A percentile compares a stretch with the other conserved stretches of the same genome.
Conservation (phyloP, 2,113 vertebrate genomes). For the Crotalus horridus region DNA sequence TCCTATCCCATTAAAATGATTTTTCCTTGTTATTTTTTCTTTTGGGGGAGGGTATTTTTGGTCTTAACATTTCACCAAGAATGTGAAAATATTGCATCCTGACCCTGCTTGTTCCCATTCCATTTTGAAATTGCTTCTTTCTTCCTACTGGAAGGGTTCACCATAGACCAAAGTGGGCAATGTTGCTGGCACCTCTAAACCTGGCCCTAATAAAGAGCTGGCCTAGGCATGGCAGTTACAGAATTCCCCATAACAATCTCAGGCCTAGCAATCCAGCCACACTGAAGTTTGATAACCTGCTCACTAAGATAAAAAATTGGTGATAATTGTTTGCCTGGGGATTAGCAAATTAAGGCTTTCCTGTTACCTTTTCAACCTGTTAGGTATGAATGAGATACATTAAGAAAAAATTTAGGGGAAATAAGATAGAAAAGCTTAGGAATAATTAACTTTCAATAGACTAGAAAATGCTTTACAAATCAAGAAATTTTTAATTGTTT, state of each 20-base stretch:
- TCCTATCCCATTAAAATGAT: not conserved
- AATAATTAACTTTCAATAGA: not conserved
- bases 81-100: not conserved
- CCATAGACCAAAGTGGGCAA: not conserved
- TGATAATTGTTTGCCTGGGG: conserved; percentile 25
- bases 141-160: not conserved
- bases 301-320: conserved; percentile 46
- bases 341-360: not conserved
- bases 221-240: conserved; percentile 6
- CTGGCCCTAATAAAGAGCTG: not conserved
- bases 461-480: not conserved
- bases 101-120: not conserved
- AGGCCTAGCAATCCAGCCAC: not conserved
- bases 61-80: not conserved
- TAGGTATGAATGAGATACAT: not conserved
- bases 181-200: not conserved
- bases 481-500: not conserved
- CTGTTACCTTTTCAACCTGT: not conserved
- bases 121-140: not conserved
- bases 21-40: not conserved
- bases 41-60: not conserved
- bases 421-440: not conserved
- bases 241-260: conserved; percentile 39
- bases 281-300: conserved; percentile 47
- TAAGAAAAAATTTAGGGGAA: not conserved